Evolutionary conservation across 2,113 vertebrate genomes (phyloP).

Genomic region (Hassar affinis): DNA sequence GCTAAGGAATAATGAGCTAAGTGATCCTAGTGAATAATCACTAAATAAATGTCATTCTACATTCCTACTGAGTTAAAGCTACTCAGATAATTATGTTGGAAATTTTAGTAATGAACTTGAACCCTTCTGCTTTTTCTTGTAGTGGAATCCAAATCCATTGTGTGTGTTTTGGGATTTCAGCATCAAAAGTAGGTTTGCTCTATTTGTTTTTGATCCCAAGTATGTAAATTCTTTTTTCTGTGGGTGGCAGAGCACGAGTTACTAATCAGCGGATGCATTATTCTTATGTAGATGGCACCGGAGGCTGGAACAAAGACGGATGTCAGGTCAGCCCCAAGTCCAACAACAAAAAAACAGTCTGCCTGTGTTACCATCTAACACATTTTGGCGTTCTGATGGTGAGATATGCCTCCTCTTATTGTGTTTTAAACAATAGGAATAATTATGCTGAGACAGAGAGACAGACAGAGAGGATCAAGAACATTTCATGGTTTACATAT

Average conservation of each 20-base stretch:
- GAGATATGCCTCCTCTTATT: conserved; percentile 48
- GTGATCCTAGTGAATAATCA: conserved; percentile 3
- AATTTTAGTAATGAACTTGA: not conserved
- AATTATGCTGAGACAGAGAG: not conserved
- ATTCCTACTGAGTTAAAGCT: not conserved
- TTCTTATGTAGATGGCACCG: conserved; percentile 71
- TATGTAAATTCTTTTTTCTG: not conserved
- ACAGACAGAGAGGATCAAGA: not conserved
- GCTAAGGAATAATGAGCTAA: not conserved
- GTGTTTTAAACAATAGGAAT: not conserved
- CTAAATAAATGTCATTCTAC: not conserved
- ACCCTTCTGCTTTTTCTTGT: conserved; percentile 51
- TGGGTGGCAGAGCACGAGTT: not conserved
- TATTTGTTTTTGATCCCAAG: not conserved
- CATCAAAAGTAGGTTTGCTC: conserved; percentile 78
- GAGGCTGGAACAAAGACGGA: conserved; percentile 84
- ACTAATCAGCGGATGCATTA: conserved; percentile 11
- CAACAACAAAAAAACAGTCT: conserved; percentile 77
- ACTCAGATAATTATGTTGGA: not conserved
- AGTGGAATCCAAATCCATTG: conserved; percentile 68
- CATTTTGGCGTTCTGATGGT: conserved; percentile 96
- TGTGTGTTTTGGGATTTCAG: conserved; percentile 94
- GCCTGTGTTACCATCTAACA: conserved; percentile 90
- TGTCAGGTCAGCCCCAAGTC: conserved; percentile 72
- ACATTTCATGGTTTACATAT: not conserved